phyloP scores from a whole-genome alignment of 2,888 invertebrate genomes.

The Rhagonycha fulva region DNA sequence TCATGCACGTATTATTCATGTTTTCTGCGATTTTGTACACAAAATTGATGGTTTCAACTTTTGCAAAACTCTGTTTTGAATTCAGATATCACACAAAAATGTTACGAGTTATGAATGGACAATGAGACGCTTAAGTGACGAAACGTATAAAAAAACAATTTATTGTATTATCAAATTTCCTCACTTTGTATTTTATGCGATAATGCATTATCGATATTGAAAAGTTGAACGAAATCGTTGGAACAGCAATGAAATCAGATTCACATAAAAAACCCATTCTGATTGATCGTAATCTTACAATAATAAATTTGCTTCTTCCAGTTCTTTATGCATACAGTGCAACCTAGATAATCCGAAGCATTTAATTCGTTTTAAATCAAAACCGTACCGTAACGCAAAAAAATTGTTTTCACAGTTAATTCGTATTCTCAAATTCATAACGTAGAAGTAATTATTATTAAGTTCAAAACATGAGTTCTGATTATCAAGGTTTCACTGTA shows the following conservation, averaged over 20 bases:
- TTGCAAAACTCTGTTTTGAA: not conserved
- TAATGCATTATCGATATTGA: not conserved
- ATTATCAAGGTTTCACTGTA: too few species aligned
- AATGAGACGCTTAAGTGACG: not conserved
- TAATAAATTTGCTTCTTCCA: not conserved
- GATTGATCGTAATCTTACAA: not conserved
- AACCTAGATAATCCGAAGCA: too few species aligned
- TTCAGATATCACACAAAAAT: not conserved
- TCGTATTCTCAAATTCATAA: too few species aligned
- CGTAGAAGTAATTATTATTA: too few species aligned
- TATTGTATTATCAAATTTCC: not conserved
- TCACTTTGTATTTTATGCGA: not conserved
- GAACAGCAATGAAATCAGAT: not conserved
- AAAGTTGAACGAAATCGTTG: not conserved
- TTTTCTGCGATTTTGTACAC: not conserved
- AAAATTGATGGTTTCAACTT: not conserved
- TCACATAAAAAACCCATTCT: not conserved
- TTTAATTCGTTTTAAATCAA: too few species aligned
- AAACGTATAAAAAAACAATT: not conserved
- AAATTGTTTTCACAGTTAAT: too few species aligned
- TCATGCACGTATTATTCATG: not conserved
- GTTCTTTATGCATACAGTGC: not conserved
- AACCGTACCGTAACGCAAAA: too few species aligned
- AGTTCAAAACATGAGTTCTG: too few species aligned
- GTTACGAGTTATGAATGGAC: not conserved